Evolutionary conservation across 2,888 invertebrate species (phyloP), one percentile per base, ranked within the genome.

Genomic region (Dasysyrphus albostriatus): DNA sequence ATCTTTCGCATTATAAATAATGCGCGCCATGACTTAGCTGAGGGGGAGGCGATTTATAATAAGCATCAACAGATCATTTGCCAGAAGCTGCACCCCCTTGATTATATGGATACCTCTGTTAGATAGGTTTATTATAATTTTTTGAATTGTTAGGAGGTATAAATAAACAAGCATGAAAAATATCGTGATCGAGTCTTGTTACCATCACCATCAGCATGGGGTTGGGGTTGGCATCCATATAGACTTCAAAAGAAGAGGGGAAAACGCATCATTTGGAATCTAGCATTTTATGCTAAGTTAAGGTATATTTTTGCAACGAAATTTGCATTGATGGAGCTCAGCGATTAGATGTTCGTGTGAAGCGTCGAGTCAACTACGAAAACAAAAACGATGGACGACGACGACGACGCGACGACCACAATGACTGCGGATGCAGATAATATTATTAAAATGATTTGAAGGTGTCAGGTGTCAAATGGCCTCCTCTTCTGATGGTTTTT

Each of bases 401-500:
- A 24, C 24, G 24, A 24, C 32, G 32, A 32, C 5, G 32, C 24
- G 59, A 39, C 39, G 70, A 44, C 70, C 24, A 78, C 58, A 59
- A 49, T 39, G 59, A 72, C 51, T 69, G 29, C 69, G 47, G 51
- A 65, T 67, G 49, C 51, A 39, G 39, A 69, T 54, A 54, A 19
- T 69, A 54, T 63, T 82, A 67, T 67, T 47, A 76, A 85, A 82
- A 76, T 76, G 77, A 85, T 85, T 82, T 63, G 34, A 69, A 74
- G 82, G 85, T 85, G 85, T 85, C 85, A 82, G 74, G 85, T 85
- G 85, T 85, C 85, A 85, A 82, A 63, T 70, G 24, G 69, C 19
- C 58, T 49, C 19, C 49, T 67, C 54, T 69, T 5, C 49, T 81
- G 3, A 49, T 81, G 51, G 37, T 63, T 73, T 14, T n/a, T 29